Base-by-base conservation (phyloP, 2,113 vertebrate genomes). In the Corythaixoides concolor region DNA sequence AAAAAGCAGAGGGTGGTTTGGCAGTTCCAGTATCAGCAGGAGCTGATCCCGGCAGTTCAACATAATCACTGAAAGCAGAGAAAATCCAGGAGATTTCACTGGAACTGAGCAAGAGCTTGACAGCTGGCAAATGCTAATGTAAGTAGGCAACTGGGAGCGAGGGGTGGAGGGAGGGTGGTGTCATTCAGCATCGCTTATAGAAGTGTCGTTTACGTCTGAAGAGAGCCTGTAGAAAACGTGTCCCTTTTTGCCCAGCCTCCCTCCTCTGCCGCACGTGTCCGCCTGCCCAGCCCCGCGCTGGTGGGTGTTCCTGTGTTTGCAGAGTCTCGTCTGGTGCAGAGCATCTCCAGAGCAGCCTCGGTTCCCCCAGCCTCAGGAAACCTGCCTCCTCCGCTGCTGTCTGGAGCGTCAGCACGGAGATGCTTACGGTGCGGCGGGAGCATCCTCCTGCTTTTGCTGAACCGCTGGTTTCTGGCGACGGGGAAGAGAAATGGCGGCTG, bases 121-220 rank as follows among this genome's bases (percentile, higher is more conserved):
- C 96, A 96, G 90, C 93, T 94, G 95, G 90, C 75, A 85, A 92
- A 90, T 56, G 90, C 58, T 79, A 68, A 82, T 85, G 70, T 88
- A 95, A 96, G 87, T 79, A 95, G 93, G 91, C 91, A 97, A 85
- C 45, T 19, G 90, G 90, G 96, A 94, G 64, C 0, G 2, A 3
- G 15, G 79, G 83, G 47, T 39, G 85, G 68, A 77, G 64, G 85
- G 75, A 92, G 55, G 30, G 50, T 50, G 88, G 39, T 93, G 43
- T 80, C 43, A 0, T 83, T 94, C 22, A 92, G 43, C 68, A 49
- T 56, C 8, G 0, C 59, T 96, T 55, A 22, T 21, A 69, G 50
- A 85, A 84, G 59, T 28, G 50, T 49, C 6, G 1, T 75, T 85
- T 24, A 16, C 1, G 1, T 49, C 64, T 80, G 47, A 74, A 32